phyloP scores from a whole-genome alignment of 2,797 vertebrate genomes.

The Enteromius anoplus region DNA sequence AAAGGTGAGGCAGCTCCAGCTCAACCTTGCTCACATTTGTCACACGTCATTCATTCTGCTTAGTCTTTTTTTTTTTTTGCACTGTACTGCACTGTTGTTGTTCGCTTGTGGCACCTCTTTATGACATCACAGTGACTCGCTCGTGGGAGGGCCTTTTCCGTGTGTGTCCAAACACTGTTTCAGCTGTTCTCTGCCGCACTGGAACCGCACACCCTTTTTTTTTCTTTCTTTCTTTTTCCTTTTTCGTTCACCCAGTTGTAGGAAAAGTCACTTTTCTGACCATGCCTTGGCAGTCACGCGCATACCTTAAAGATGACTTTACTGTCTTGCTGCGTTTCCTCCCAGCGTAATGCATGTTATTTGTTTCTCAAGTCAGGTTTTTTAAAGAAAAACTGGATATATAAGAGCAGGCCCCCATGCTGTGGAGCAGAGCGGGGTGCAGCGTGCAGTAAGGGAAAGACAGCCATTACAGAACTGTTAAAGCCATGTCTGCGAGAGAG shows the following conservation, averaged over 20 bases:
- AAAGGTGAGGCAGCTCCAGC: conserved; percentile 67
- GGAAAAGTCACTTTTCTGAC: conserved; percentile 57
- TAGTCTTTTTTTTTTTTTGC: conserved; percentile 16
- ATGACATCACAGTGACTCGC: conserved; percentile 52
- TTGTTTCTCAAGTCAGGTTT: conserved; percentile 62
- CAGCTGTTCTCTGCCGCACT: conserved; percentile 57
- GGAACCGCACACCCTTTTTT: conserved; percentile 39
- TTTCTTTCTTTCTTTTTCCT: conserved; percentile 7
- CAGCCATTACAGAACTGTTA: conserved; percentile 66
- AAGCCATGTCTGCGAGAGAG: conserved; percentile 67
- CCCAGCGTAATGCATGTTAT: conserved; percentile 6
- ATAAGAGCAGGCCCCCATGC: conserved; percentile 60
- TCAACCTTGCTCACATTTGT: conserved; percentile 68
- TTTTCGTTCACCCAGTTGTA: conserved; percentile 20
- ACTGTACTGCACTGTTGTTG: conserved; percentile 37
- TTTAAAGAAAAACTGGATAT: conserved; percentile 62
- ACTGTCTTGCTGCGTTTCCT: conserved; percentile 61
- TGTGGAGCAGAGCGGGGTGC: conserved; percentile 51
- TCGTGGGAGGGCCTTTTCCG: conserved; percentile 27
- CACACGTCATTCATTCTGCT: conserved; percentile 52
- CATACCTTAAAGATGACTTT: conserved; percentile 65
- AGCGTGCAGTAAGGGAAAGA: conserved; percentile 54
- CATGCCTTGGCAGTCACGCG: conserved; percentile 62
- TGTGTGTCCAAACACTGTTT: conserved; percentile 31
- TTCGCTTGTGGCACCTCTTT: conserved; percentile 42